Base-by-base conservation (phyloP, 2,113 vertebrate species). In the Sula dactylatra region DNA sequence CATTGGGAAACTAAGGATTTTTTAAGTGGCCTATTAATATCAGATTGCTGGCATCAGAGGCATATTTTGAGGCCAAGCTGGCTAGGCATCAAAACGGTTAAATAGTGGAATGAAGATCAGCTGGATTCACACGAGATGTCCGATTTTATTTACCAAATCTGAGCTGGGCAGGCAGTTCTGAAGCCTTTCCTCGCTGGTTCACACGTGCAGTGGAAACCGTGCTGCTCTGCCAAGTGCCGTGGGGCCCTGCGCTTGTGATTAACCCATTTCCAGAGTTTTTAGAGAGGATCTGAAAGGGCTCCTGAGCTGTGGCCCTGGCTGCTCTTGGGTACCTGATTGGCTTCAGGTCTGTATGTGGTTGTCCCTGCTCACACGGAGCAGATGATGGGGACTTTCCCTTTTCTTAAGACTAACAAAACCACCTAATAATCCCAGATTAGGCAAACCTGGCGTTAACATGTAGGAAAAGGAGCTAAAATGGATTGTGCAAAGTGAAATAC, bases 21-120 rank as follows among this genome's bases (percentile, higher is more conserved):
- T 97, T 95, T 83, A 97, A 97, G 90, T 42, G 34, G 73, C 73
- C 93, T 96, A 82, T 98, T 97, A 97, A 94, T 97, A 96, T 16
- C 25, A 16, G 78, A 54, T 90, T 82, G 88, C 72, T 98, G 97
- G 97, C 97, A 96, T 58, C 78, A 40, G 49, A 66, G 83, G n/a
- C 4, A 7, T 6, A 3, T 78, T 79, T 76, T 42, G 26, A 90
- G 90, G 94, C 97, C 97, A 95, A 72, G 79, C 97, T 98, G 97
- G 96, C 97, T 36, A 49, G 76, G 76, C 88, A 80, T 97, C 96
- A 93, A 54, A 91, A 96, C 5, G 6, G 96, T 96, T 93, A 77
- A 79, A 89, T 79, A 16, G 34, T 54, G 82, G 94, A 82, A 94
- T 78, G 96, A 95, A 79, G 92, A 96, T 90, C 80, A 44, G 16